These are phyloP conservation scores for Sebastes minor DNA, from an alignment of 2,797 vertebrate species.

Conservation along the genomic window DNA sequence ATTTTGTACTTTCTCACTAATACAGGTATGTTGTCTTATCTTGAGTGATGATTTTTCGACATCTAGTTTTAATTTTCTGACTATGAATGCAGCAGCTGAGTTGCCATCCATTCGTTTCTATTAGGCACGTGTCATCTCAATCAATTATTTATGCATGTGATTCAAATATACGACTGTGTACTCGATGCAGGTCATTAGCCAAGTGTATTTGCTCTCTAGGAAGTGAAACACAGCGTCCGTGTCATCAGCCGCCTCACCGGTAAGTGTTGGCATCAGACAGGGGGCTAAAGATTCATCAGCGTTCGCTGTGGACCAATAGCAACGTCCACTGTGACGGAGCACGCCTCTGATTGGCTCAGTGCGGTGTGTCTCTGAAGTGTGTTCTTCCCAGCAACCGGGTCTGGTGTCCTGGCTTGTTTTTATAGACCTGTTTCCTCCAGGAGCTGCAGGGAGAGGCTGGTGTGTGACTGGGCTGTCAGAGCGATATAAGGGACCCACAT, in stretches of 20 bases:
- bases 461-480: constrained; percentile 49
- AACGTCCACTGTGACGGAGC: constrained; percentile 46
- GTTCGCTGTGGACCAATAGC: constrained; percentile 60
- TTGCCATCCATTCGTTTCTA: background rate
- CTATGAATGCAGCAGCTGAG: background rate
- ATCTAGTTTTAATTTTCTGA: background rate
- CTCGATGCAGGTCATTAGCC: constrained; percentile 1
- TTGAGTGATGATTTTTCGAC: background rate
- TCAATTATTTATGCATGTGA: background rate
- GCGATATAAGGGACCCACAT: constrained; percentile 27
- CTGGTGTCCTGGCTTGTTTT: constrained; percentile 63
- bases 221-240: constrained; percentile 11
- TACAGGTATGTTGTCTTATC: background rate
- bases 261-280: constrained; percentile 46
- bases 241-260: constrained; percentile 3
- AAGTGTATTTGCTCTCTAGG: background rate
- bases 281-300: constrained; percentile 64
- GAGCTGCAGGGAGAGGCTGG: constrained; percentile 30
- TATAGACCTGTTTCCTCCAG: constrained; percentile 51
- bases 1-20: background rate
- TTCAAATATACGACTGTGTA: background rate
- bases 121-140: background rate
- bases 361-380: constrained; percentile 49
- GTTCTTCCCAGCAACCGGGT: constrained; percentile 79
- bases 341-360: constrained; percentile 63